A percentile compares a stretch with the other conserved stretches of the same genome.
Conservation (phyloP, 2,888 invertebrate species). For the Lasioglossum figueresi region DNA sequence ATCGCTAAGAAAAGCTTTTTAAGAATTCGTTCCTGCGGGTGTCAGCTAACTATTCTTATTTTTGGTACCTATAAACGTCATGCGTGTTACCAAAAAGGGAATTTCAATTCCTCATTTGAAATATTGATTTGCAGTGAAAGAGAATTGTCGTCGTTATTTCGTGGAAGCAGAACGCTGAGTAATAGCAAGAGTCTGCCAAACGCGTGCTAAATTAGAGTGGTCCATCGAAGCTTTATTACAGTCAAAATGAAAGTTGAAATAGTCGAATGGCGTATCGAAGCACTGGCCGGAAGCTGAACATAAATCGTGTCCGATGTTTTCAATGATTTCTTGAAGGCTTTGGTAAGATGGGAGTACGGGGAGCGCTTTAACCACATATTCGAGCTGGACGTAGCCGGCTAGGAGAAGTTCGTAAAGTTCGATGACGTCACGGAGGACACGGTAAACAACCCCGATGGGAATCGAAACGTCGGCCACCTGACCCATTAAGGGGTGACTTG, state of each 20-base stretch:
- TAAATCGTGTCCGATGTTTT: conserved; percentile 1
- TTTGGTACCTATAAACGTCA: background rate
- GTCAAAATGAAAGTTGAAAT: background rate
- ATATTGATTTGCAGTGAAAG: background rate
- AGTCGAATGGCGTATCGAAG: background rate
- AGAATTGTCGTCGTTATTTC: background rate
- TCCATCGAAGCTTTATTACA: background rate
- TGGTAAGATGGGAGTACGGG: background rate
- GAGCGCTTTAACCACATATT: conserved; percentile 42
- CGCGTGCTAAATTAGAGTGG: background rate
- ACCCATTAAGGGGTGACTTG: conserved; percentile 75
- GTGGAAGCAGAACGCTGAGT: background rate
- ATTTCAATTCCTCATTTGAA: background rate
- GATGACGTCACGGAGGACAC: conserved; percentile 68
- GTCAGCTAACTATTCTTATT: background rate
- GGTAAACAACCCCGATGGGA: conserved; percentile 70
- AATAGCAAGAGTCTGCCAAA: background rate
- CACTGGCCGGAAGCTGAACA: background rate
- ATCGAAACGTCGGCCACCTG: conserved; percentile 72
- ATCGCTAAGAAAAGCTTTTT: background rate
- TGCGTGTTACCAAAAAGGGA: background rate
- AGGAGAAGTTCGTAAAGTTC: conserved; percentile 60
- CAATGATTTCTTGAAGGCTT: conserved; percentile 26
- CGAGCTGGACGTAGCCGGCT: background rate
- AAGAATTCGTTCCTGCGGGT: background rate